Evolutionary conservation across 2,888 invertebrate species (phyloP).

Genomic region (Eupithecia subumbrata): DNA sequence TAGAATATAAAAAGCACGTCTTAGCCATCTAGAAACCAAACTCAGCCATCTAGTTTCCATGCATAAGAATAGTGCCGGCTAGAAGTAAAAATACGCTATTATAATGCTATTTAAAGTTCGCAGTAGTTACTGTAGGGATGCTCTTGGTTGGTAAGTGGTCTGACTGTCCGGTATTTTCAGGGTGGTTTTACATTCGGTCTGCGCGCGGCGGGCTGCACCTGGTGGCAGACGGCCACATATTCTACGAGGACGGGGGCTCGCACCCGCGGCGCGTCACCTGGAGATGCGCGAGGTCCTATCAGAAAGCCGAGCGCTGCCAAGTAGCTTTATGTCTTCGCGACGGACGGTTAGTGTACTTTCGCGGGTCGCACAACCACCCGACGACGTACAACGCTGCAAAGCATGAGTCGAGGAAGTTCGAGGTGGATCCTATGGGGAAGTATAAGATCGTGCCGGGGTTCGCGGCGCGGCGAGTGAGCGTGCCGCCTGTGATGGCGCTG

Average conservation of each 20-base stretch:
- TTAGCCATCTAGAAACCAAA: conserved; percentile 68
- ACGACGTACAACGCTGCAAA: conserved; percentile 76
- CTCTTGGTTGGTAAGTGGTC: conserved; percentile 36
- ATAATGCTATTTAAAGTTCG: conserved; percentile 10
- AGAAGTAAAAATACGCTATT: conserved; percentile 18
- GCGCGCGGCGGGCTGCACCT: conserved; percentile 78
- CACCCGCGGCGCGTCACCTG: conserved; percentile 79
- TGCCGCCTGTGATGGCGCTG: conserved; percentile 56
- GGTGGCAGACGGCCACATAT: conserved; percentile 79
- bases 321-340: conserved; percentile 78
- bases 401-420: conserved; percentile 76
- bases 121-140: conserved; percentile 11
- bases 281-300: conserved; percentile 79
- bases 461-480: conserved; percentile 52
- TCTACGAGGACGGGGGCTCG: conserved; percentile 81
- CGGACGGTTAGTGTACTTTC: conserved; percentile 78
- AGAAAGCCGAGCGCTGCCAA: conserved; percentile 79
- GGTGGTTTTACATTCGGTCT: conserved; percentile 80
- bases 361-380: conserved; percentile 78
- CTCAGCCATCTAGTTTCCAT: conserved; percentile 65
- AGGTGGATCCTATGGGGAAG: conserved; percentile 80
- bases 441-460: conserved; percentile 75
- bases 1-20: conserved; percentile 33
- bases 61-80: conserved; percentile 45
- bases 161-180: conserved; percentile 64